phyloP scores from a whole-genome alignment of 2,797 vertebrate species.

The Sebastiscus tertius region DNA sequence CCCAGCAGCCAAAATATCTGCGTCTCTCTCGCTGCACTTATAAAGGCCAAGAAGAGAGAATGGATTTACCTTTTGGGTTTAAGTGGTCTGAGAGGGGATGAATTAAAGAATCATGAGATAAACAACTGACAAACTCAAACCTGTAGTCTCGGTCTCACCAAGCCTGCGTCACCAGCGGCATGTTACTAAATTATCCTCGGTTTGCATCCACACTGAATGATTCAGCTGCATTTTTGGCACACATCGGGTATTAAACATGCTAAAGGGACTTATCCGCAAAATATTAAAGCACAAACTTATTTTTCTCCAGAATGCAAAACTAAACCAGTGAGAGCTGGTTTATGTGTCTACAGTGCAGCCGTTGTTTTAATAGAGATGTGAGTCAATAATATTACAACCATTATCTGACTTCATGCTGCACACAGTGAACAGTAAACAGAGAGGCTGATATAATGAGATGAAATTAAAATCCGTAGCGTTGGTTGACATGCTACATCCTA shows the following conservation, averaged over 20 bases:
- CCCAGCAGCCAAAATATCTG: constrained; percentile 42
- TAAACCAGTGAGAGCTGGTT: background rate
- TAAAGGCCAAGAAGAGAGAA: constrained; percentile 41
- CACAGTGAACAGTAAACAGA: background rate
- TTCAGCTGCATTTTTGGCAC: background rate
- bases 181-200: background rate
- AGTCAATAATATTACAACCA: background rate
- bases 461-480: background rate
- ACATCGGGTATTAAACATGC: background rate
- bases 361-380: background rate
- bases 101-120: constrained; percentile 79
- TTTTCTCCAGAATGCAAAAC: background rate
- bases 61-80: constrained; percentile 65
- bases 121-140: constrained; percentile 57
- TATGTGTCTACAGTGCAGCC: too few species aligned
- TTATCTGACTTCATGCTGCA: background rate
- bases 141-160: constrained; percentile 25
- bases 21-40: constrained; percentile 43
- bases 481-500: background rate
- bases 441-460: background rate
- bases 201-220: background rate
- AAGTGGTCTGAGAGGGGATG: constrained; percentile 64
- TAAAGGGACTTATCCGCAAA: background rate
- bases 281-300: background rate
- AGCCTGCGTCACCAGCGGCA: background rate